Conservation (phyloP, 1,140 invertebrate species). For the Trissolcus basalis region DNA sequence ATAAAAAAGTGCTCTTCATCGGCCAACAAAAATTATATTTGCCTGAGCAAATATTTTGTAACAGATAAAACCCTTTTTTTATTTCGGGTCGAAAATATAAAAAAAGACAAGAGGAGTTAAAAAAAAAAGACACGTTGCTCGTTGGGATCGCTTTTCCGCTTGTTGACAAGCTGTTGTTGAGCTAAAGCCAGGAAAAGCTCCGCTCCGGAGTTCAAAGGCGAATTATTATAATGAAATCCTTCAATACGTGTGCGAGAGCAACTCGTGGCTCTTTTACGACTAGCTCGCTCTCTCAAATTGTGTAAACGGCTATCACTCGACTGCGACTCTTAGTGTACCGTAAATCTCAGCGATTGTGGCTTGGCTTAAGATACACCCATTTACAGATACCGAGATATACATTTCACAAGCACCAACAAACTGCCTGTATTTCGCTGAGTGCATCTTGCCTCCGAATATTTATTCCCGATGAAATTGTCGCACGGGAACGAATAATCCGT, state of each 20-base stretch:
- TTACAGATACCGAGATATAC: slow-evolving; percentile 15
- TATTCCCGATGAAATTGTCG: slow-evolving; percentile 2
- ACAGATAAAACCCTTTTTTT: slow-evolving; percentile 3
- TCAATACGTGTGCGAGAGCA: slow-evolving; percentile 20
- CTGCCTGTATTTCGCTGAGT: neutral
- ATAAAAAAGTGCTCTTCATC: no score
- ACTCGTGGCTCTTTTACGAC: slow-evolving; percentile 38
- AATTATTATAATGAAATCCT: slow-evolving; percentile 32
- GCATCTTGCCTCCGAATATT: slow-evolving; percentile 6
- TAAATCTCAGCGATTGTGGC: slow-evolving; percentile 30
- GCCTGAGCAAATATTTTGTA: no score
- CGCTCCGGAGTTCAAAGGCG: slow-evolving; percentile 8
- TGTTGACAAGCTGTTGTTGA: neutral
- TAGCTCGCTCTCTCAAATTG: slow-evolving; percentile 20
- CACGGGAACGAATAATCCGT: neutral
- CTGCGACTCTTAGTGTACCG: slow-evolving; percentile 13
- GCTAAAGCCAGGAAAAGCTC: slow-evolving; percentile 13
- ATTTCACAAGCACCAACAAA: slow-evolving; percentile 4
- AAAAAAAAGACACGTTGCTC: no score
- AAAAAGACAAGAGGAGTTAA: no score
- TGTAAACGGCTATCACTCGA: slow-evolving; percentile 26
- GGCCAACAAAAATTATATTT: no score
- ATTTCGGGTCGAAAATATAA: no score
- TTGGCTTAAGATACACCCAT: slow-evolving; percentile 27
- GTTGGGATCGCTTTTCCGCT: no score